Conservation (phyloP, 2,113 vertebrate species). For the Eurystomus gularis region DNA sequence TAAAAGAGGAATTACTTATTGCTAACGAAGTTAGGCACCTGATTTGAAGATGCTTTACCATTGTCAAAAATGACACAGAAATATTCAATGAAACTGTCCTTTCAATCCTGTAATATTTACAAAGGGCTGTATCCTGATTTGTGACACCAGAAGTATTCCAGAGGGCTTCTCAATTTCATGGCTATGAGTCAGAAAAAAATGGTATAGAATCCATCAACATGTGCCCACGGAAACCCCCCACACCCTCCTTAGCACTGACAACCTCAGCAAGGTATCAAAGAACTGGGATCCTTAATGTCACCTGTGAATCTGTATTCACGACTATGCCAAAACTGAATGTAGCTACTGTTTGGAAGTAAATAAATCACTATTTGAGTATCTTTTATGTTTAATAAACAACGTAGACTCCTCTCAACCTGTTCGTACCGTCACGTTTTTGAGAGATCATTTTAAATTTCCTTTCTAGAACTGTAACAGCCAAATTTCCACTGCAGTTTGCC, state of each 20-base stretch:
- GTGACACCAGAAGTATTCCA: background rate
- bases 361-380: too few species aligned
- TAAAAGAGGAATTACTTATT: background rate
- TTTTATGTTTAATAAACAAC: background rate
- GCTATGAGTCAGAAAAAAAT: background rate
- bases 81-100: background rate
- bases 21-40: background rate
- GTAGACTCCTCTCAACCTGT: background rate
- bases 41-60: background rate
- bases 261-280: background rate
- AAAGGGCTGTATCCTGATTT: background rate
- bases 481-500: background rate
- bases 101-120: background rate
- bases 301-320: background rate
- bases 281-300: accelerated
- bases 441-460: background rate
- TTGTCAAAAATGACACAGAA: background rate
- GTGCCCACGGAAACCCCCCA: background rate
- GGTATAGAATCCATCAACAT: accelerated
- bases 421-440: background rate
- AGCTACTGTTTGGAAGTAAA: background rate
- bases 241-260: background rate
- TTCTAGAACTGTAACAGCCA: accelerated
- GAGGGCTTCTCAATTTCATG: background rate
- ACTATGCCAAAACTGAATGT: accelerated